Base-by-base conservation (phyloP, 1,140 invertebrate species). In the Platorchestia sp. region DNA sequence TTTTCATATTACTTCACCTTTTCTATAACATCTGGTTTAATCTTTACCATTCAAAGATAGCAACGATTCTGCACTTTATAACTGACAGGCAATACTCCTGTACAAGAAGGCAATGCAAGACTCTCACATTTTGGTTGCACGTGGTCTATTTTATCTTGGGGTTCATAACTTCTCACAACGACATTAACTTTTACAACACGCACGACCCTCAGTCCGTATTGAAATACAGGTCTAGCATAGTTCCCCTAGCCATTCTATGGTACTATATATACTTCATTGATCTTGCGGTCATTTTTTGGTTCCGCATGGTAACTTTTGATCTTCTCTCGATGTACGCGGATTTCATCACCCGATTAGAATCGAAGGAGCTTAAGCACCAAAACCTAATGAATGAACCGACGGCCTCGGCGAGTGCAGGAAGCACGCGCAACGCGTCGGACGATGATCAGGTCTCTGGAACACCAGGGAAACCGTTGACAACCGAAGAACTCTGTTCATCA, bases 181-280 rank as follows among this genome's bases (percentile, higher is more conserved):
- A 93, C n/a, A n/a, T 93, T 44, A 7, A 14, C 6, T 93, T 19
- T 40, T 93, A 93, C n/a, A 5, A n/a, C 22, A 93, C 43, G 19
- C 6, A 45, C 43, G 91, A 93, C 36, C 91, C 91, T 93, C 91
- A 45, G 45, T 93, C 91, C 7, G 43, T 93, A 47, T n/a, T 93
- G 27, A 45, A 44, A n/a, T 6, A 36, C 0, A 45, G 44, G 7
- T n/a, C 14, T 45, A 45, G 91, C 41, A 7, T 93, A 6, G 40
- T 47, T 27, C 91, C 91, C 10, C 19, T 93, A 36, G 91, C 44
- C 22, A 44, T 47, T 42, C n/a, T 93, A 42, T 93, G 91, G 91
- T 45, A 40, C 44, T 93, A 93, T 41, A 45, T 47, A n/a, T 93
- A 45, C 40, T 45, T 93, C 40, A 40, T 22, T 7, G 91, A 93